Base-by-base conservation (phyloP, 2,113 vertebrate genomes). In the Sula dactylatra region DNA sequence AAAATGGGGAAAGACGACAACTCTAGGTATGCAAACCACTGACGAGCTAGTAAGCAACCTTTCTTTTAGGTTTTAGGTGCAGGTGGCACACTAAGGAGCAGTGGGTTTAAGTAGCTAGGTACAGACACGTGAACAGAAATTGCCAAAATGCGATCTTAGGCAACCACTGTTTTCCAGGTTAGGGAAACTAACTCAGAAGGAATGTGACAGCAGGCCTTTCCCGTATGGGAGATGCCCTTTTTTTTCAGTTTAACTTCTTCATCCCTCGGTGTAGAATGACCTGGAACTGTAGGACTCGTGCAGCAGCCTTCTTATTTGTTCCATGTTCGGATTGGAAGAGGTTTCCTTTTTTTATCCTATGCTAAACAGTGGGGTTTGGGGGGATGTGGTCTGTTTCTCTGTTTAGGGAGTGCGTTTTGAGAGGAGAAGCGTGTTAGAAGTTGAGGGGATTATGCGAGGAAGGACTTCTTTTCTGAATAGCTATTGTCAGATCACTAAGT, bases 131-230 rank as follows among this genome's bases (percentile, higher is more conserved):
- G 67, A 31, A 17, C 77, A 40, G 40, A 58, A 32, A 24, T 34
- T 2, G 0, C 45, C 61, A 45, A n/a, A 58, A 55, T 26, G 22
- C 0, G 1, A 7, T 31, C 13, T 42, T 49, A 5, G n/a, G 31
- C 24, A 22, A 47, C 15, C 6, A 1, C 42, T 40, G 16, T n/a
- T 42, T 50, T 67, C 32, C 20, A 10, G 2, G 26, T 25, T 36
- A 40, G 59, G 66, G 49, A 62, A 47, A n/a, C 22, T 44, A 29
- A 1, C 59, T 67, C 6, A 0, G 38, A 47, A 54, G n/a, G 56
- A 70, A 19, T 0, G 3, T 0, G 4, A 18, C 69, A 58, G 38
- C 29, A 56, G 32, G 36, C 26, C 31, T 22, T 49, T 26, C 56
- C n/a, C 9, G 12, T 6, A 8, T 27, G 59, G 52, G 21, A 58